Percentiles rank a stretch among this genome's conserved stretches.
Evolutionary conservation across 2,113 vertebrate genomes (phyloP).

Genomic region (Sprattus sprattus): DNA sequence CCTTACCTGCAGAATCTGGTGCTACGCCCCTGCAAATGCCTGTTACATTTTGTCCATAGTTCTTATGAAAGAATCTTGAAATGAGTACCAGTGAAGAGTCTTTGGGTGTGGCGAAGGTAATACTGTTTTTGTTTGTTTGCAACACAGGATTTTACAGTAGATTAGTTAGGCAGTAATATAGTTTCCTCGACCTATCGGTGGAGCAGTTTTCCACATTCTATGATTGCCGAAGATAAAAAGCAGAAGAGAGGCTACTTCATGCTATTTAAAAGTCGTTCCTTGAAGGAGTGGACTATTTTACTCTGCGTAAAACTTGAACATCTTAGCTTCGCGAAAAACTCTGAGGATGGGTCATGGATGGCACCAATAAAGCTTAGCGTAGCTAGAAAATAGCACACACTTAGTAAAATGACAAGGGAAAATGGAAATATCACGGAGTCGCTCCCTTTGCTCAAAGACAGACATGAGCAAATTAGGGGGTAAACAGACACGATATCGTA

Average conservation of each 20-base stretch:
- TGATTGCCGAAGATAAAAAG: not conserved
- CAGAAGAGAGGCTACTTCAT: not conserved
- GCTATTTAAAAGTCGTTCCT: not conserved
- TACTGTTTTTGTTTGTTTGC: not conserved
- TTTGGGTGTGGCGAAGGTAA: not conserved
- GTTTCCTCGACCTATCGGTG: not conserved
- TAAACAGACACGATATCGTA: not conserved
- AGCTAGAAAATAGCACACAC: not conserved
- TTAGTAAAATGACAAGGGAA: not conserved
- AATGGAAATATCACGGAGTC: not conserved
- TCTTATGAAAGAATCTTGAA: not conserved
- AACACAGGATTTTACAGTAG: not conserved
- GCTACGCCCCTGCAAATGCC: too few species aligned
- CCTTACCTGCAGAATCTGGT: too few species aligned
- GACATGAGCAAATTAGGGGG: not conserved
- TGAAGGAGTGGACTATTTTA: not conserved
- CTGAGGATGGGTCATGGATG: not conserved
- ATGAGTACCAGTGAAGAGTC: slow-evolving; percentile 7
- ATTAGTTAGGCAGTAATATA: not conserved
- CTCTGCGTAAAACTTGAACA: not conserved
- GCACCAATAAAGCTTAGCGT: not conserved
- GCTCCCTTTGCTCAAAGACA: not conserved
- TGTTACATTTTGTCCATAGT: not conserved
- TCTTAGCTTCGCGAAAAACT: not conserved
- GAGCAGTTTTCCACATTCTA: not conserved